phyloP scores from a whole-genome alignment of 2,797 vertebrate species.

The Decapterus maruadsi region DNA sequence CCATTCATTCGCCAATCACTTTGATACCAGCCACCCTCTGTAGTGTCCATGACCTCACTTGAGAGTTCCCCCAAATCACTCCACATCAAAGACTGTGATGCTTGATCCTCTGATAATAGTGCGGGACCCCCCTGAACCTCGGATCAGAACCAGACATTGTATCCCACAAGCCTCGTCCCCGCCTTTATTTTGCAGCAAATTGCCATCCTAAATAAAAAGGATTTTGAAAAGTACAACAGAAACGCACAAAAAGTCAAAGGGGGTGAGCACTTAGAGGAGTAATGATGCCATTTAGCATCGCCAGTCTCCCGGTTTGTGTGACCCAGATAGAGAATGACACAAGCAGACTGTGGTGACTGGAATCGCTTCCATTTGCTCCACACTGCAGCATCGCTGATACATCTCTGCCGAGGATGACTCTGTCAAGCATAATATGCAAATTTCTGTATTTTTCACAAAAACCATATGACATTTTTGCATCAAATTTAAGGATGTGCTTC shows the following conservation, averaged over 20 bases:
- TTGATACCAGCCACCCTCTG: conserved; percentile 77
- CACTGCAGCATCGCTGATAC: conserved; percentile 56
- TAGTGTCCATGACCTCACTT: conserved; percentile 75
- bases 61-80: conserved; percentile 69
- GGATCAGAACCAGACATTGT: conserved; percentile 45
- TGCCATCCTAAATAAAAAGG: conserved; percentile 33
- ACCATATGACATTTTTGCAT: conserved; percentile 52
- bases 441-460: conserved; percentile 54
- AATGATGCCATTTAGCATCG: conserved; percentile 71
- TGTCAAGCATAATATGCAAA: conserved; percentile 72
- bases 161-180: not conserved
- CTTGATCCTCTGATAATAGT: conserved; percentile 70
- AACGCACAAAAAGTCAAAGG: conserved; percentile 49
- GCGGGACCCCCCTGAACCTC: conserved; percentile 35
- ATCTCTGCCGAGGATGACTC: conserved; percentile 54
- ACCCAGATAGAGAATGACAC: conserved; percentile 76
- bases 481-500: conserved; percentile 47
- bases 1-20: conserved; percentile 83
- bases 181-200: conserved; percentile 21
- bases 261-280: conserved; percentile 59
- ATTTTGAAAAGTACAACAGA: conserved; percentile 45
- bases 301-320: conserved; percentile 65
- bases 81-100: conserved; percentile 71
- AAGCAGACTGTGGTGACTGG: conserved; percentile 66
- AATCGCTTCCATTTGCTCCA: conserved; percentile 66